A percentile compares a stretch with the other conserved stretches of the same genome.
Evolutionary conservation across 2,113 vertebrate species (phyloP).

Genomic region (Pomatostomus ruficeps): DNA sequence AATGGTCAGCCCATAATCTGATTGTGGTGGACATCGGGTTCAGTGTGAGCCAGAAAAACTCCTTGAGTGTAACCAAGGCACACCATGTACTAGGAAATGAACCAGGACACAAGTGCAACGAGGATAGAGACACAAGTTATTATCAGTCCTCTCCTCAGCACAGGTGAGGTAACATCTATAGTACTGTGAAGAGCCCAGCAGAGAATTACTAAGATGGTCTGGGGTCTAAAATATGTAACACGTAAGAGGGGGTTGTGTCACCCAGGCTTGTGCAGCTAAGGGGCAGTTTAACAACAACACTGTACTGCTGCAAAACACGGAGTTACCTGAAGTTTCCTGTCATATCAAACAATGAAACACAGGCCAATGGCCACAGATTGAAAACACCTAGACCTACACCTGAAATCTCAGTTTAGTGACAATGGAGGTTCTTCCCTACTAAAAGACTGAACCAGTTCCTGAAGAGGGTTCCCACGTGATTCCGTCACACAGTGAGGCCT

Average conservation of each 20-base stretch:
- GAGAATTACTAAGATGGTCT: background rate
- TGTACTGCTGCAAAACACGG: accelerated
- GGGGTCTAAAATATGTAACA: background rate
- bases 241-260: background rate
- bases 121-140: background rate
- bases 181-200: background rate
- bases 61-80: background rate
- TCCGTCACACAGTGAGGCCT: background rate
- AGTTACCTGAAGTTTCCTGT: background rate
- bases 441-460: background rate
- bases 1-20: background rate
- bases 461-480: background rate
- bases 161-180: background rate
- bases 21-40: background rate
- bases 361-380: accelerated
- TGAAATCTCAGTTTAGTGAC: background rate
- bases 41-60: background rate
- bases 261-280: background rate
- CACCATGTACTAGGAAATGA: background rate
- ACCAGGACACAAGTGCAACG: background rate
- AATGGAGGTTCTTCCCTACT: background rate
- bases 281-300: background rate
- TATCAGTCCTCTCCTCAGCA: background rate
- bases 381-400: background rate
- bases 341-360: background rate